Evolutionary conservation across 2,888 invertebrate genomes (phyloP).

Genomic region (Nephrotoma guestfalica): DNA sequence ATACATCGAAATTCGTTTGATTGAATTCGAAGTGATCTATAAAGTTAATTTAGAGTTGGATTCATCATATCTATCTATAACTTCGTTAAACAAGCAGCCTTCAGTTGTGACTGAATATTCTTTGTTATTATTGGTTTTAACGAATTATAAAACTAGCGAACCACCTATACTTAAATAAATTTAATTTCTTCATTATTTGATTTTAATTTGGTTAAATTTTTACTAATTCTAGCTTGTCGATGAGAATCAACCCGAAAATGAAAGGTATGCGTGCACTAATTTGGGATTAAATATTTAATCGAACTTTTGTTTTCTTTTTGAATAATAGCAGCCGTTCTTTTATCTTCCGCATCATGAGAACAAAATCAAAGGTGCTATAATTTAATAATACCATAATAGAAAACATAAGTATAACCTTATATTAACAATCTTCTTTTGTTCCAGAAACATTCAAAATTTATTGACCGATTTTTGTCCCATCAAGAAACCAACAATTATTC

Average conservation of each 20-base stretch:
- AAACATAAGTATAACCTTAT: neutral
- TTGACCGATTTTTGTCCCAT: constrained; percentile 27
- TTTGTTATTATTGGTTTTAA: too few relatives aligned
- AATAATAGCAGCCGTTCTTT: constrained; percentile 15
- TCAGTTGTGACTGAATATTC: too few relatives aligned
- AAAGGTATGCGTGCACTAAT: neutral
- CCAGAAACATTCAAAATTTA: constrained; percentile 23
- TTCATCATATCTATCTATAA: too few relatives aligned
- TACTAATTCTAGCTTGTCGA: neutral
- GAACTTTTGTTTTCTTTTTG: neutral
- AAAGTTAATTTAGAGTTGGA: too few relatives aligned
- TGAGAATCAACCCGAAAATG: neutral
- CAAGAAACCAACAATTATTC: constrained; percentile 23
- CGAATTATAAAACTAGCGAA: too few relatives aligned
- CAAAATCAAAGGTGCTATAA: constrained; percentile 19
- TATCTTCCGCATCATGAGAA: constrained; percentile 24
- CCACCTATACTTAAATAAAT: neutral
- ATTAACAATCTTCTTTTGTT: neutral
- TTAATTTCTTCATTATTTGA: neutral
- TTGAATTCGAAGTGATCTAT: too few relatives aligned
- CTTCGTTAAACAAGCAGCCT: too few relatives aligned
- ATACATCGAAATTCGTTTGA: too few relatives aligned
- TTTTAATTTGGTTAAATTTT: neutral
- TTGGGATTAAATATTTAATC: neutral
- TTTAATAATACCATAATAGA: neutral